These are phyloP conservation scores for Pangasius djambal DNA, from an alignment of 2,797 vertebrate genomes.

Conservation along the genomic window DNA sequence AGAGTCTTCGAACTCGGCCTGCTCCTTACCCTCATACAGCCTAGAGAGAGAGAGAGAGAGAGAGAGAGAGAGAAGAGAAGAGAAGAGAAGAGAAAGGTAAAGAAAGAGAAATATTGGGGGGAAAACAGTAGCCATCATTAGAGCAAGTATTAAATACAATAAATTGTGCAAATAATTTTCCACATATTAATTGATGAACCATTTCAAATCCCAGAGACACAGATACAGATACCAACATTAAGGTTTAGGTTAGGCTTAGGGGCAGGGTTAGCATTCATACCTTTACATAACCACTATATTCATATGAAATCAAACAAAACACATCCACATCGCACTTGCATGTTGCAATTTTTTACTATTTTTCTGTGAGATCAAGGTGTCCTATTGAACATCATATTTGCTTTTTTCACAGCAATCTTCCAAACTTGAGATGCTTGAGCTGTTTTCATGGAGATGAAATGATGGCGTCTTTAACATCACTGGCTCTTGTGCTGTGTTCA, in stretches of 20 bases:
- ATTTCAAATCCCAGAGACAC: not conserved
- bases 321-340: not conserved
- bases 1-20: slow-evolving; percentile 93
- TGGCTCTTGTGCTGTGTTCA: not conserved
- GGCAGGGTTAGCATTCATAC: not conserved
- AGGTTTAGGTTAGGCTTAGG: not conserved
- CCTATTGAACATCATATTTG: not conserved
- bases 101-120: not conserved
- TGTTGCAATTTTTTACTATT: not conserved
- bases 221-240: not conserved
- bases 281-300: not conserved
- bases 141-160: not conserved
- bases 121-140: not conserved
- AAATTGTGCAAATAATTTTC: not conserved
- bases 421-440: not conserved
- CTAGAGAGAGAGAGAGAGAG: slow-evolving; percentile 65
- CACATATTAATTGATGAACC: not conserved
- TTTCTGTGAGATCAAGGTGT: not conserved
- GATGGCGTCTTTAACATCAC: not conserved
- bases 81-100: slow-evolving; percentile 10
- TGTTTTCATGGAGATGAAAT: not conserved
- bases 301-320: not conserved
- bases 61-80: slow-evolving; percentile 11
- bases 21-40: slow-evolving; percentile 95
- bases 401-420: too few relatives aligned